Evolutionary conservation across 1,140 invertebrate species (phyloP).

Genomic region (Meloidogyne hapla): DNA sequence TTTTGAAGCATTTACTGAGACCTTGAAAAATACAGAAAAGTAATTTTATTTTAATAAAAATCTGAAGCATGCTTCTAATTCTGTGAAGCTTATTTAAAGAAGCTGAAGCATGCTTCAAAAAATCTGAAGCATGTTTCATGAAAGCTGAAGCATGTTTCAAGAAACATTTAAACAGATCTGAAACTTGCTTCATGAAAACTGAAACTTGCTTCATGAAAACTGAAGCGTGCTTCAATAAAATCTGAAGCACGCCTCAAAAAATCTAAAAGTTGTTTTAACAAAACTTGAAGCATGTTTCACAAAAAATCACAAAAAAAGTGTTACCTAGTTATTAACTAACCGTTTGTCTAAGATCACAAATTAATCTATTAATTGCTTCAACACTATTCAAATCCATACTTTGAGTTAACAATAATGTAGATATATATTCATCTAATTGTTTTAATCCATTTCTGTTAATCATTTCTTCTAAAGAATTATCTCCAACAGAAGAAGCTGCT

Average conservation of each 20-base stretch:
- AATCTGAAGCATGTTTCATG: no score
- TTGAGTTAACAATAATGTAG: not conserved
- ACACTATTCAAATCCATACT: conserved; percentile 12
- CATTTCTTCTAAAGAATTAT: conserved; percentile 50
- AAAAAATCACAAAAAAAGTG: not conserved
- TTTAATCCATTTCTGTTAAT: conserved; percentile 48
- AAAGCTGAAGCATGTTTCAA: no score
- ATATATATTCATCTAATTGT: conserved; percentile 21
- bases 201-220: no score
- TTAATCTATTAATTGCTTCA: conserved; percentile 27
- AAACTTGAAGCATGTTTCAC: not conserved
- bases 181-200: not conserved
- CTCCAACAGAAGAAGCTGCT: conserved; percentile 45
- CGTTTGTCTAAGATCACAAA: conserved; percentile 42
- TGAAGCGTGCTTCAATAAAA: no score
- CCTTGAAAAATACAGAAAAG: conserved; percentile 27
- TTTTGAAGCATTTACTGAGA: conserved; percentile 51
- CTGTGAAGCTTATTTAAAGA: no score
- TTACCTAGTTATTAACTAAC: conserved; percentile 11
- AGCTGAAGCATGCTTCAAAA: no score
- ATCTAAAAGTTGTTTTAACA: no score
- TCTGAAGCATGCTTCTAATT: no score
- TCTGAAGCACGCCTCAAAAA: no score
- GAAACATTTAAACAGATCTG: no score
- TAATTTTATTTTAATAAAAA: no score